Evolutionary conservation across 2,113 vertebrate genomes (phyloP), one percentile per base, ranked within the genome.

Genomic region (Psettodes erumei): DNA sequence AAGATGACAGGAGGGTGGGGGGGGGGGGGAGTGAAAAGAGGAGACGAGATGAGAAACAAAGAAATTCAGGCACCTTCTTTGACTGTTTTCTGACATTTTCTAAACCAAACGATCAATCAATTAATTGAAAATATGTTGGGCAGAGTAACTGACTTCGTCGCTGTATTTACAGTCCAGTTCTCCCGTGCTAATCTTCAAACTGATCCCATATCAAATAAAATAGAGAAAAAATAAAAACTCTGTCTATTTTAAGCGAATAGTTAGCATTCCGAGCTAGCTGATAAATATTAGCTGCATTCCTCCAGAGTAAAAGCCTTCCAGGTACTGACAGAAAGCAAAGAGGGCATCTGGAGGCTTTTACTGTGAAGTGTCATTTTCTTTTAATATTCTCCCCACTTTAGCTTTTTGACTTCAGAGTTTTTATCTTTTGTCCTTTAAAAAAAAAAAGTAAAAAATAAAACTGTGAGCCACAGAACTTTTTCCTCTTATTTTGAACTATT

Each of bases 1-100:
- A 28, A 63, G 66, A 63, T 1, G 37, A 55, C 64, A 59, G 77
- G n/a, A 60, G 25, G 27, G 15, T 25, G 37, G 23, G 18, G 8
- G 4, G 12, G 53, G 50, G 9, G 18, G 56, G 23, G 15, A 68
- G 19, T 37, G 53, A 68, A 53, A 42, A 62, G 47, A 50, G 53
- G 68, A 77, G 53, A 19, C 21, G 10, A 58, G 50, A 25, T 28
- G 42, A 64, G 16, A 53, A 10, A 43, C 19, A 1, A 45, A 45
- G 6, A 16, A n/a, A 6, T 43, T 19, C 11, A n/a, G 18, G 1
- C 38, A 42, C 38, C 6, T 43, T 43, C 8, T 43, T 19, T 8
- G 42, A 12, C 42, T 37, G 2, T 37, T 8, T 9, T 6, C 35
- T 37, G 35, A 4, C 11, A 10, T 40, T 40, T 40, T 40, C 13